Base-by-base conservation (phyloP, 2,888 invertebrate genomes). In the Pollenia griseotomentosa region DNA sequence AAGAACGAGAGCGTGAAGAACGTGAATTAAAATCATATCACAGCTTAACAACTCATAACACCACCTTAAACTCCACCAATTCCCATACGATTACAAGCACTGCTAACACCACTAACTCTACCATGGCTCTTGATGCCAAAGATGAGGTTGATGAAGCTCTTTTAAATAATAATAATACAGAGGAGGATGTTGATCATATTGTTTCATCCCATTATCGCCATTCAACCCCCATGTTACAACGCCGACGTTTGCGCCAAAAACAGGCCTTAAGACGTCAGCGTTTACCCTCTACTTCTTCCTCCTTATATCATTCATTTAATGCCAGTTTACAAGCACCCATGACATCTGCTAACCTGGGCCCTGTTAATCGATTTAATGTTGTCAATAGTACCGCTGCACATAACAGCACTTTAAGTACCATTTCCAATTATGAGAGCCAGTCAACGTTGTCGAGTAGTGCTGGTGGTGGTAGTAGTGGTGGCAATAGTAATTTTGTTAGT, bases 401-500 rank as follows among this genome's bases (percentile, higher is more conserved):
- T 68, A 63, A 55, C 61, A 80, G 42, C 63, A 71, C 77, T 12
- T 55, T 74, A 66, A 85, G 70, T 83, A 48, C 66, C 61, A 55
- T 79, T 68, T 53, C 66, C 68, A 74, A 81, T 68, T 66, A 74
- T 73, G 84, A 83, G 7, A 84, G 80, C 12, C 84, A 82, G 78
- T 84, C 87, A 14, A 70, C 78, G 63, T 46, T 73, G 55, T 81
- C 83, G 59, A 81, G 73, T 19, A 46, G 55, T 61, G 65, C 74
- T n/a, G 79, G 86, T 59, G 75, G 80, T 77, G 85, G 83, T 86
- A 90, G 81, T 88, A 90, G 87, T 88, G 90, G 86, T 89, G 90
- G 88, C 73, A 89, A 89, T 88, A 91, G 88, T 79, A 91, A 90
- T 89, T 91, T 93, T 90, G 92, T 92, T 90, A 93, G 92, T 87